Percentiles rank a stretch among this genome's conserved stretches.
These are phyloP conservation scores for Brassicogethes aeneus DNA, from an alignment of 2,888 invertebrate species.

Conservation along the genomic window DNA sequence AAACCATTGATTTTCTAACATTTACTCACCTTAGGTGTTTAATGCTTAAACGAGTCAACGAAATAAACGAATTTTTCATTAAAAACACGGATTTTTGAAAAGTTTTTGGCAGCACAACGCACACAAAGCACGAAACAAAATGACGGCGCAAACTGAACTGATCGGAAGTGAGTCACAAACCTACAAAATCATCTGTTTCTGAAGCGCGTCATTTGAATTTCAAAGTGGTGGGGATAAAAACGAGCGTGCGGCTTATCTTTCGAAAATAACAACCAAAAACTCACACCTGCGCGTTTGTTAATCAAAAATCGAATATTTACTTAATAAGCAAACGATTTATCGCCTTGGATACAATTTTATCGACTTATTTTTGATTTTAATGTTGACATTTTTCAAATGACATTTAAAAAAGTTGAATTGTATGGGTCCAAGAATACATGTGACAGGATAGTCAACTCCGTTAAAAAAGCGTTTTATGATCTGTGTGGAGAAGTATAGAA, in stretches of 20 bases:
- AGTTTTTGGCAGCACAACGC: constrained; percentile 14
- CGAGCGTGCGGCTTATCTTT: background rate
- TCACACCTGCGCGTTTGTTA: no score
- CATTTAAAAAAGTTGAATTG: no score
- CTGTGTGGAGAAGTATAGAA: no score
- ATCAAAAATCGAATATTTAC: no score
- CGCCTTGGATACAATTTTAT: no score
- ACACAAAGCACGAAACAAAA: constrained; percentile 20
- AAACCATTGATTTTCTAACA: constrained; percentile 11
- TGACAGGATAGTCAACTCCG: no score
- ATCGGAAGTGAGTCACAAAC: constrained; percentile 12
- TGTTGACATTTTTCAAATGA: no score
- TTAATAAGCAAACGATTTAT: no score
- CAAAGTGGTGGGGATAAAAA: background rate
- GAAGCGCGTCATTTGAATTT: constrained; percentile 3
- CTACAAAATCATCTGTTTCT: constrained; percentile 1
- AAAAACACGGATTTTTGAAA: constrained; percentile 16
- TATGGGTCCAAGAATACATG: no score
- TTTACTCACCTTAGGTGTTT: constrained; percentile 8
- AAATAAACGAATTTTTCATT: constrained; percentile 13
- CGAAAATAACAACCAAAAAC: background rate
- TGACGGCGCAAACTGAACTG: constrained; percentile 15
- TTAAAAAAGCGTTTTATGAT: no score
- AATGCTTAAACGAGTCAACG: constrained; percentile 1
- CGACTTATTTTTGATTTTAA: no score